Base-by-base conservation (phyloP, 2,888 invertebrate genomes). In the Proisotoma minuta region DNA sequence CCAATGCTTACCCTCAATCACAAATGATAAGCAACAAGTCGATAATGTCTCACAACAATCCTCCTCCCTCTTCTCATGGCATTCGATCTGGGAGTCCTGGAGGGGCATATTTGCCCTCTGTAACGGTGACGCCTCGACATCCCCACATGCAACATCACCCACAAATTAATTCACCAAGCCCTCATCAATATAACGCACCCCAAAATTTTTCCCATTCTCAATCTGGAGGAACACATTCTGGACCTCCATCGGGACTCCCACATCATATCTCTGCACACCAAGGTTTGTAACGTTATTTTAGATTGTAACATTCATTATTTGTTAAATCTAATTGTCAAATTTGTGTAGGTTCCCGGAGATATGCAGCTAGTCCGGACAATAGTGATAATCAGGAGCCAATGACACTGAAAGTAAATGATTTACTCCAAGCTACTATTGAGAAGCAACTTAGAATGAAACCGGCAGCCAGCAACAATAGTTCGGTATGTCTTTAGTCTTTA, bases 371-470 rank as follows among this genome's bases (percentile, higher is more conserved):
- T 59, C 73, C 71, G 20, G 63, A 75, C 73, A 62, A 76, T 75
- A 69, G 59, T 34, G 71, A 71, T n/a, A 53, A 60, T 2, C 69
- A 71, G 51, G 74, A 74, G 63, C 85, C 86, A 23, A 80, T 87
- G 63, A 88, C 89, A 57, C 88, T 91, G 22, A 85, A 89, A 71
- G 65, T 68, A 5, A 62, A 60, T 49, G 91, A 91, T 77, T 84
- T 91, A 60, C 87, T 92, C 77, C 82, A 86, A 71, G 88, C 88
- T 74, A 87, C 91, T 62, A 92, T 92, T 65, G 91, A 91, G 78
- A 84, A 87, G 76, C 86, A 87, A 70, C 78, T 91, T 78, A 39
- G 72, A 61, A 67, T 65, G 23, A 72, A 73, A 64, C 68, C 73
- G 8, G 60, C 60, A 26, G 34, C 63, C 15, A 68, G 57, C 43